Base-by-base conservation (phyloP, 1,140 invertebrate genomes). In the Cephus cinctus region DNA sequence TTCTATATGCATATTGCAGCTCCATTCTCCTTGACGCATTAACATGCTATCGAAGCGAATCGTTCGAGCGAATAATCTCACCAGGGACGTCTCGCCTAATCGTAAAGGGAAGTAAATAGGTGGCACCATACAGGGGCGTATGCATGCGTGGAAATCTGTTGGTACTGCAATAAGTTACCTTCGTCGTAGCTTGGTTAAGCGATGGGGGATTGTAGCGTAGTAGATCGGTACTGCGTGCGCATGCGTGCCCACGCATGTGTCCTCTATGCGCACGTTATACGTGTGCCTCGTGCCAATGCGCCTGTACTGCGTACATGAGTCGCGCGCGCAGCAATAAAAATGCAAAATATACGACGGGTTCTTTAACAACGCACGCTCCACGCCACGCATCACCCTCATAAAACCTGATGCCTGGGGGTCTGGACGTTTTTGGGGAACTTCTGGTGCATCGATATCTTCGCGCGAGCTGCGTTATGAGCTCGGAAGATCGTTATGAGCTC, bases 321-420 rank as follows among this genome's bases (percentile, higher is more conserved):
- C 46, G 52, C 48, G 52, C 51, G 49, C 45, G 50, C 35, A 61
- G 62, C 59, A 64, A 66, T 68, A 70, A 70, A 70, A 68, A 70
- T 68, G 67, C 63, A 70, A 68, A 70, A 68, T 65, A 60, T 65
- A 64, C 57, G 57, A 58, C 43, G 42, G 45, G 34, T 41, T 38
- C 52, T 56, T 50, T 54, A 55, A 57, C 56, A 45, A 49, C 48
- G 45, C 58, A 61, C 57, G 50, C 53, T 53, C 57, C 52, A 57
- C 49, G 54, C 54, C 9, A 27, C 42, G 18, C 35, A 42, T 30
- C 27, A 56, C 49, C 49, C 54, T 56, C 42, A 39, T 50, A 56
- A 54, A 54, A 56, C 40, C 15, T 18, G 20, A 19, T 19, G 18
- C 34, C 46, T 14, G 18, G 4, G 23, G 21, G 30, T 14, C 19